Percentiles rank a stretch among this genome's conserved stretches.
These are phyloP conservation scores for Proisotoma minuta DNA, from an alignment of 2,888 invertebrate genomes.

Conservation along the genomic window DNA sequence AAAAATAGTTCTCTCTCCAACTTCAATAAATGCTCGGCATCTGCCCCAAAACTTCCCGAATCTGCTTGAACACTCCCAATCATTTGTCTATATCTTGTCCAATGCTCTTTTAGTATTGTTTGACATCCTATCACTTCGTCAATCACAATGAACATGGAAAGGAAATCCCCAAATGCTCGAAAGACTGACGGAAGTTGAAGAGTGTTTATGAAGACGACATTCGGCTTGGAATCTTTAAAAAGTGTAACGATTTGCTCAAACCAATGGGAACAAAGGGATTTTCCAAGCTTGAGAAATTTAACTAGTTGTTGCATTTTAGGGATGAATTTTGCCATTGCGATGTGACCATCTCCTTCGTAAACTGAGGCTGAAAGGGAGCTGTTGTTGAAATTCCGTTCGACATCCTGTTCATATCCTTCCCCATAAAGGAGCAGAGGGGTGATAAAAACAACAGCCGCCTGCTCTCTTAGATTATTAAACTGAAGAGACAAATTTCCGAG, in stretches of 20 bases:
- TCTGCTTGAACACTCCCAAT: slow-evolving; percentile 65
- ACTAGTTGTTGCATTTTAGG: slow-evolving; percentile 58
- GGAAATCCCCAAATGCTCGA: slow-evolving; percentile 53
- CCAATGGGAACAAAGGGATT: slow-evolving; percentile 66
- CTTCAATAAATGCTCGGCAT: slow-evolving; percentile 62
- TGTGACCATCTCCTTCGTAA: slow-evolving; percentile 53
- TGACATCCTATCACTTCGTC: slow-evolving; percentile 63
- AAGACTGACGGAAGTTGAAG: slow-evolving; percentile 44
- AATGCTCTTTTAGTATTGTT: slow-evolving; percentile 62
- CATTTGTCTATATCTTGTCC: slow-evolving; percentile 71
- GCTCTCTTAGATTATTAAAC: background rate
- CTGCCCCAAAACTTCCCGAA: slow-evolving; percentile 57
- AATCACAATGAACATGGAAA: slow-evolving; percentile 57
- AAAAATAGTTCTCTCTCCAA: slow-evolving; percentile 68
- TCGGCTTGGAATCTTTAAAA: slow-evolving; percentile 53
- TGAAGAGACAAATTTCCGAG: background rate
- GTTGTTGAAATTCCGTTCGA: background rate
- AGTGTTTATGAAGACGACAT: slow-evolving; percentile 48
- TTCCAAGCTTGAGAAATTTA: slow-evolving; percentile 65
- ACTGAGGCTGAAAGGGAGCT: slow-evolving; percentile 12
- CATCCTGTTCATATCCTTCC: slow-evolving; percentile 30
- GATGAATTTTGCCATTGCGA: slow-evolving; percentile 54
- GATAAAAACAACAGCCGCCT: slow-evolving; percentile 19
- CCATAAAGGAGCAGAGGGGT: slow-evolving; percentile 41
- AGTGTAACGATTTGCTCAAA: slow-evolving; percentile 71